These are phyloP conservation scores for Aporophyla lueneburgensis DNA, from an alignment of 2,888 invertebrate genomes.

Conservation along the genomic window DNA sequence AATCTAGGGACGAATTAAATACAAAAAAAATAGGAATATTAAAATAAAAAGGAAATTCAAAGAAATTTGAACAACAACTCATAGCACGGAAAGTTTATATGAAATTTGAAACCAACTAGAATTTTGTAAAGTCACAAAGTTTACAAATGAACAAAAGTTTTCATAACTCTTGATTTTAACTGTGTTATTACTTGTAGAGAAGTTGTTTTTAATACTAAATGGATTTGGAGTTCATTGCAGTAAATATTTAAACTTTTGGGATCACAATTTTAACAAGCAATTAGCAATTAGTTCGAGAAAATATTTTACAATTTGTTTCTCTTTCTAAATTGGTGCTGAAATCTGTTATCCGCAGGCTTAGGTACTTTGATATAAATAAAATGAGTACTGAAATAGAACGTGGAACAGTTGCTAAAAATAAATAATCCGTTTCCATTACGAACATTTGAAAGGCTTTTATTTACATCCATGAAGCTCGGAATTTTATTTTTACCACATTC, in stretches of 20 bases:
- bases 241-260: background rate
- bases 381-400: background rate
- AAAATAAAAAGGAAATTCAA: background rate
- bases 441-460: slow-evolving; percentile 28
- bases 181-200: slow-evolving; percentile 26
- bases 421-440: background rate
- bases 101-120: slow-evolving; percentile 17
- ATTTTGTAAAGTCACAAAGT: slow-evolving; percentile 37
- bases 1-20: slow-evolving; percentile 26
- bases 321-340: background rate
- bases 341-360: background rate
- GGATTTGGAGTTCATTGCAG: slow-evolving; percentile 14
- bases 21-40: too few relatives aligned
- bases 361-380: background rate
- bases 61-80: slow-evolving; percentile 24
- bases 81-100: slow-evolving; percentile 26
- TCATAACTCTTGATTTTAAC: slow-evolving; percentile 23
- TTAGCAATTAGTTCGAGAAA: slow-evolving; percentile 20
- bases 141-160: slow-evolving; percentile 35
- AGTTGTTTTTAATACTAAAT: slow-evolving; percentile 18
- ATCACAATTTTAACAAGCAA: slow-evolving; percentile 23
- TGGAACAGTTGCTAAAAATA: background rate
- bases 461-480: background rate
- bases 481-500: background rate
- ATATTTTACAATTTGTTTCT: slow-evolving; percentile 1